phyloP scores from a whole-genome alignment of 23 tunicate species.

The Oikopleura vanhoeffeni region DNA sequence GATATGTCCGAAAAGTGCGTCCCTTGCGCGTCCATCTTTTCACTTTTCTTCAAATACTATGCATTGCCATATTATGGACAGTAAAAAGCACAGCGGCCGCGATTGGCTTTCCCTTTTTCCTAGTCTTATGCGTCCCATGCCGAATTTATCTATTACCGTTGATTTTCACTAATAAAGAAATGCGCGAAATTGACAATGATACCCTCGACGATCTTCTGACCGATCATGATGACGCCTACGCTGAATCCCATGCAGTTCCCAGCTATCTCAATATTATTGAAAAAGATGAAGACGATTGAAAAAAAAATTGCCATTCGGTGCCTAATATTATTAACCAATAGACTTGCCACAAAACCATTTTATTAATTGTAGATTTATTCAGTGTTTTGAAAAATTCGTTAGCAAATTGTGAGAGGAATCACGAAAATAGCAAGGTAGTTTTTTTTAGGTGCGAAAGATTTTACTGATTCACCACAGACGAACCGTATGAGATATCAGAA shows the following conservation, averaged over 20 bases:
- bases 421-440: too few relatives aligned
- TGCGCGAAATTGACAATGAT: conserved; percentile 32
- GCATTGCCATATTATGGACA: conserved; percentile 61
- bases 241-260: not conserved
- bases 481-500: too few relatives aligned
- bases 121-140: conserved; percentile 62
- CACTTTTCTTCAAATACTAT: conserved; percentile 49
- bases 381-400: too few relatives aligned
- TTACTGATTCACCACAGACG: too few relatives aligned
- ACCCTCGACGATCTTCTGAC: not conserved
- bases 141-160: conserved; percentile 47
- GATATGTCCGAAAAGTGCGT: conserved; percentile 48
- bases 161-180: conserved; percentile 51
- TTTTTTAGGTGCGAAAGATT: too few relatives aligned
- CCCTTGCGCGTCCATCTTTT: conserved; percentile 57
- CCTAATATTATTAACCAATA: too few relatives aligned
- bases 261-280: too few relatives aligned
- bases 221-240: conserved; percentile 6
- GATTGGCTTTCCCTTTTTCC: conserved; percentile 86
- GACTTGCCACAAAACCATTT: too few relatives aligned
- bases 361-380: too few relatives aligned
- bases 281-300: not conserved
- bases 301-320: too few relatives aligned
- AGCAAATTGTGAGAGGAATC: too few relatives aligned
- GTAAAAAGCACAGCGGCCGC: conserved; percentile 68